These are phyloP conservation scores for Ophion obscuratus DNA, from an alignment of 2,888 invertebrate genomes.

Conservation along the genomic window DNA sequence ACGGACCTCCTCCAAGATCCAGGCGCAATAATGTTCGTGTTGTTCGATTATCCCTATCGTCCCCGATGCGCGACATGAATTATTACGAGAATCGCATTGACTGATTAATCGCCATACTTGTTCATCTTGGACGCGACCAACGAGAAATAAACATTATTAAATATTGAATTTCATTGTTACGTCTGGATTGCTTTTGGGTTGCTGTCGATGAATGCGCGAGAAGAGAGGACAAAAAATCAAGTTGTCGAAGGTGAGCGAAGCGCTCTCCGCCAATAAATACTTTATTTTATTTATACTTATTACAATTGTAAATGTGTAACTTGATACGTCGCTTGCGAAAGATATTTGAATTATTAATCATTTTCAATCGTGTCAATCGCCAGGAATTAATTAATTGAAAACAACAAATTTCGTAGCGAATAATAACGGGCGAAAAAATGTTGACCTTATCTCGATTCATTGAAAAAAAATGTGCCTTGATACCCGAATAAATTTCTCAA, in stretches of 20 bases:
- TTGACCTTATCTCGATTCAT: too few relatives aligned
- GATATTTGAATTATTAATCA: neutral
- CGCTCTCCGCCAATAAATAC: neutral
- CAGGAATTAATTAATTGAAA: neutral
- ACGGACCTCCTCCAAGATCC: constrained; percentile 19
- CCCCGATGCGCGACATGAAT: constrained; percentile 29
- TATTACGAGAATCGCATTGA: constrained; percentile 25
- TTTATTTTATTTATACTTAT: neutral
- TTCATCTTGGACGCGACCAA: constrained; percentile 16
- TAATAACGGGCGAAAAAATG: neutral
- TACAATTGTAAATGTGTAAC: neutral
- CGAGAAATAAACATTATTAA: constrained; percentile 9
- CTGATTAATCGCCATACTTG: constrained; percentile 37
- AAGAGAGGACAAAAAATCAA: too few relatives aligned
- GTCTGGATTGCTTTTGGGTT: neutral
- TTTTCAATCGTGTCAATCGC: neutral
- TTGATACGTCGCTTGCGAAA: neutral
- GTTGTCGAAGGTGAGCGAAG: too few relatives aligned
- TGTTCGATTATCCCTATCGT: constrained; percentile 29
- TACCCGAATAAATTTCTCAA: constrained; percentile 5
- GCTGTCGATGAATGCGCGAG: neutral
- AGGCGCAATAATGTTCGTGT: constrained; percentile 20
- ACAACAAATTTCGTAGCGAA: neutral
- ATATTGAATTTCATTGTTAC: neutral
- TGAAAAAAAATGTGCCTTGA: neutral